A percentile compares a stretch with the other conserved stretches of the same genome.
Evolutionary conservation across 2,888 invertebrate genomes (phyloP).

Genomic region (Drosophila phalerata): DNA sequence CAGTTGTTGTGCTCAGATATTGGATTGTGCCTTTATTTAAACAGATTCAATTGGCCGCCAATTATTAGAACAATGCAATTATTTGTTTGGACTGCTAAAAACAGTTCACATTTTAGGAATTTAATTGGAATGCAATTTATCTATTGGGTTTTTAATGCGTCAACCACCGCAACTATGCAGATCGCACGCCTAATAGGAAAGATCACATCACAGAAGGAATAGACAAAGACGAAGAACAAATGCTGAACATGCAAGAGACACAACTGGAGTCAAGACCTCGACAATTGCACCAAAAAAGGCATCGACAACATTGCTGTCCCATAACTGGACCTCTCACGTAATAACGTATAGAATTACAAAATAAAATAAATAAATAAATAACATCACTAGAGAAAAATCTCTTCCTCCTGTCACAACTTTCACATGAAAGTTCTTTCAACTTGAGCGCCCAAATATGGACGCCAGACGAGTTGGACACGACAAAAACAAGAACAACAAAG

Average conservation of each 20-base stretch:
- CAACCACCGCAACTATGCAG: constrained; percentile 32
- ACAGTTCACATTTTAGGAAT: neutral
- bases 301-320: constrained; percentile 70
- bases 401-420: constrained; percentile 81
- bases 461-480: constrained; percentile 64
- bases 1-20: constrained; percentile 13
- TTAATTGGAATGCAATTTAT: neutral
- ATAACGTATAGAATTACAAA: constrained; percentile 79
- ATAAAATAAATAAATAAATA: constrained; percentile 20
- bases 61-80: constrained; percentile 36
- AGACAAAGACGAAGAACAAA: constrained; percentile 16
- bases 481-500: constrained; percentile 42
- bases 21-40: constrained; percentile 18
- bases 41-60: constrained; percentile 37
- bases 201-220: constrained; percentile 59
- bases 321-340: constrained; percentile 82
- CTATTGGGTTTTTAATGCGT: neutral
- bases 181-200: constrained; percentile 68
- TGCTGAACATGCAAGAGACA: constrained; percentile 35
- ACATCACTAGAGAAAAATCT: constrained; percentile 51
- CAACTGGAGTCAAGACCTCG: constrained; percentile 26
- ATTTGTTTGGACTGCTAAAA: constrained; percentile 34
- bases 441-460: constrained; percentile 79
- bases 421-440: constrained; percentile 83
- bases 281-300: constrained; percentile 41